phyloP scores from a whole-genome alignment of 1,140 invertebrate species.

The Mercenaria mercenaria region DNA sequence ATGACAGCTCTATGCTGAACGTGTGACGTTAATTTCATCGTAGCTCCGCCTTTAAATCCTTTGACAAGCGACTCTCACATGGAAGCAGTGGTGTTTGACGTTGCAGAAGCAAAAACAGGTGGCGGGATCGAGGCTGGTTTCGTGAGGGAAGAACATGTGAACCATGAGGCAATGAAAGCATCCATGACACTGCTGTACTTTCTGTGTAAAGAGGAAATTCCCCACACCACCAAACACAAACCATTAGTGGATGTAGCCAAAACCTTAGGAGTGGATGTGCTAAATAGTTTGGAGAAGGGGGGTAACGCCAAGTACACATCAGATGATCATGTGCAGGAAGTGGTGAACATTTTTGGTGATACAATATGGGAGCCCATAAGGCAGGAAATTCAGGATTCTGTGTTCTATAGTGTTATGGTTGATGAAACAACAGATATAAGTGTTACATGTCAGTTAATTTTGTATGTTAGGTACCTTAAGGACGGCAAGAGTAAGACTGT shows the following conservation, averaged over 20 bases:
- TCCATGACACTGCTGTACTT: no score
- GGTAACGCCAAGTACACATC: neutral
- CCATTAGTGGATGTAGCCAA: neutral
- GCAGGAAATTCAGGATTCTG: neutral
- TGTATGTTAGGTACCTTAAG: conserved; percentile 32
- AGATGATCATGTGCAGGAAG: neutral
- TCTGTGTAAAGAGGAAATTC: no score
- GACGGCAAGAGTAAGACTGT: neutral
- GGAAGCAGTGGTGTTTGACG: no score
- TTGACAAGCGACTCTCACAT: no score
- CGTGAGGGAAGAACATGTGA: no score
- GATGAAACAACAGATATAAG: conserved; percentile 41
- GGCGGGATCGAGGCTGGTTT: no score
- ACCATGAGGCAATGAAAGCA: no score
- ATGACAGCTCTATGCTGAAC: no score
- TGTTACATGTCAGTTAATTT: neutral
- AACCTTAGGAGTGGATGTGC: neutral
- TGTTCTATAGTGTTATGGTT: conserved; percentile 6
- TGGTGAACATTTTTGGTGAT: neutral
- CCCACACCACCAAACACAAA: no score
- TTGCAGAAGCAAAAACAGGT: no score
- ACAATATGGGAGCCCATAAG: neutral
- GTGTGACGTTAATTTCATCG: no score
- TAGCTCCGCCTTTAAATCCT: no score
- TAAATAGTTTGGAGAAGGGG: neutral